These are phyloP conservation scores for Caenorhabditis parvicauda DNA, from an alignment of 2,888 invertebrate species.

Conservation along the genomic window DNA sequence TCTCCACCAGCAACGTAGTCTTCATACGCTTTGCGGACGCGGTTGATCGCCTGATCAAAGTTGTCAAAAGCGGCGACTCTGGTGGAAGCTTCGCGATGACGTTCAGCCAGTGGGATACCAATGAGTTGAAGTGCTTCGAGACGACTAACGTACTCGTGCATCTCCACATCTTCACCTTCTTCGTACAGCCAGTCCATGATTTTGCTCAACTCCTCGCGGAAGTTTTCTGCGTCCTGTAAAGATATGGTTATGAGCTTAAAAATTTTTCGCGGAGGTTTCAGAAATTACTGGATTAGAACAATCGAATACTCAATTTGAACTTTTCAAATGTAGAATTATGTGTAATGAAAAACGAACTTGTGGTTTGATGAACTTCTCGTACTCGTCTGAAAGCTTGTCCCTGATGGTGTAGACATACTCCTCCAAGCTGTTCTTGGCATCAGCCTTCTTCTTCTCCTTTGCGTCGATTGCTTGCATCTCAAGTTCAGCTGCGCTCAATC, in stretches of 20 bases:
- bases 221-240: slow-evolving; percentile 54
- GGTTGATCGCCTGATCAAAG: slow-evolving; percentile 76
- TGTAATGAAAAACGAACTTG: slow-evolving; percentile 71
- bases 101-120: slow-evolving; percentile 85
- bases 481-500: slow-evolving; percentile 70
- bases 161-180: slow-evolving; percentile 87
- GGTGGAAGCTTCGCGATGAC: slow-evolving; percentile 53
- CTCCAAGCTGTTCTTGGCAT: slow-evolving; percentile 92
- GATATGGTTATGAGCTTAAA: no score
- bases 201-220: slow-evolving; percentile 72
- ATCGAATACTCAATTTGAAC: slow-evolving; percentile 2
- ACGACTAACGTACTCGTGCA: slow-evolving; percentile 70
- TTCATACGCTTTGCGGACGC: slow-evolving; percentile 74
- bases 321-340: not conserved
- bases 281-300: not conserved
- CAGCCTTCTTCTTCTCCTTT: slow-evolving; percentile 88
- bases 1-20: slow-evolving; percentile 63
- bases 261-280: not conserved
- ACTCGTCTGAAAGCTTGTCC: slow-evolving; percentile 77
- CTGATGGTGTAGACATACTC: slow-evolving; percentile 97
- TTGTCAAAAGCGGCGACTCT: slow-evolving; percentile 81
- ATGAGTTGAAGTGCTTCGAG: slow-evolving; percentile 69
- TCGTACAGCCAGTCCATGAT: slow-evolving; percentile 97
- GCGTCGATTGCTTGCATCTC: slow-evolving; percentile 73
- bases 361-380: slow-evolving; percentile 77